Conservation (phyloP, 2,113 vertebrate genomes). For the Garra rufa region DNA sequence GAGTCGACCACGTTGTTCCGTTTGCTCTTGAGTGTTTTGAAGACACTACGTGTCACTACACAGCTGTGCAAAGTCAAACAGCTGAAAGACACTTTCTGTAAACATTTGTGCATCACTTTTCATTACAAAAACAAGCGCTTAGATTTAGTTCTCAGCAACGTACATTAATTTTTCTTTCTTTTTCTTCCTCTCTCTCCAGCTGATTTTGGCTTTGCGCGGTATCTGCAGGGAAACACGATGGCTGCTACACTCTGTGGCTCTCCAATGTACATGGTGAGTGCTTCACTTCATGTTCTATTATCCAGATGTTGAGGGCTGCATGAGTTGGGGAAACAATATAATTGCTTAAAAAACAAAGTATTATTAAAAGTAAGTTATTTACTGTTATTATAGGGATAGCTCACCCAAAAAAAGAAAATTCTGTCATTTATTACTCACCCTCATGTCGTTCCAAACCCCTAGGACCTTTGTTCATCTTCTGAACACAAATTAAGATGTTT, state of each 20-base stretch:
- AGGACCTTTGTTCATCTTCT: no score
- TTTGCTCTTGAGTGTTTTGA: constrained; percentile 12
- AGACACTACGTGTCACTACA: neutral
- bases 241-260: constrained; percentile 95
- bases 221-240: constrained; percentile 95
- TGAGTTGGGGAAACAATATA: no score
- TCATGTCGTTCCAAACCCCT: no score
- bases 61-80: constrained; percentile 18
- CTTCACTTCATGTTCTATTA: neutral
- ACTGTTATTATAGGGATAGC: no score
- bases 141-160: neutral
- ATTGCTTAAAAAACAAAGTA: no score
- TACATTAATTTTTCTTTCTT: neutral
- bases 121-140: neutral
- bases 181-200: constrained; percentile 72
- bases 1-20: neutral
- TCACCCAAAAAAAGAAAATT: no score
- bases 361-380: neutral
- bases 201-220: constrained; percentile 95
- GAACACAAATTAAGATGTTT: no score
- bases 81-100: neutral
- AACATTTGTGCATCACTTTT: neutral
- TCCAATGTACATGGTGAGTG: constrained; percentile 97
- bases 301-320: neutral
- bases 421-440: no score